A percentile compares a stretch with the other conserved stretches of the same genome.
Conservation (phyloP, 2,888 invertebrate genomes). For the Torymus aiolomorphi region DNA sequence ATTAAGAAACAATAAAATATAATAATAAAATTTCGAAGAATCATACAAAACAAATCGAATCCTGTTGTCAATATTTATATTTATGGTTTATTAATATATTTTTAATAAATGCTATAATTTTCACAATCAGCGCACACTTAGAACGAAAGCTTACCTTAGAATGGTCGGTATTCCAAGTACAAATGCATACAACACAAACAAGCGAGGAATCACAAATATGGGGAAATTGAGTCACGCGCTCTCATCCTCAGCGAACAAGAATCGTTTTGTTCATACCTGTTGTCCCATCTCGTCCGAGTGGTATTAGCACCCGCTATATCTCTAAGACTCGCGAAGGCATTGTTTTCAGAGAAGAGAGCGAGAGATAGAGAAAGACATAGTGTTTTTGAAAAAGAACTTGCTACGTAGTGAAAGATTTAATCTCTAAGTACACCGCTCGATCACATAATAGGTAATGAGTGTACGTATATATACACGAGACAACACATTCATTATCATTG, state of each 20-base stretch:
- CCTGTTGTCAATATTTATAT: too few species aligned
- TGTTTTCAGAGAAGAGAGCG: conserved; percentile 33
- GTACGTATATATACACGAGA: conserved; percentile 29
- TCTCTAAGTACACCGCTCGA: conserved; percentile 45
- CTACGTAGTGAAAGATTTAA: conserved; percentile 44
- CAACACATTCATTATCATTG: conserved; percentile 45
- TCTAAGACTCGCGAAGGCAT: conserved; percentile 35
- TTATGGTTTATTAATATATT: too few species aligned
- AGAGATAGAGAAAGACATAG: conserved; percentile 54
- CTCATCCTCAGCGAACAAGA: conserved; percentile 13
- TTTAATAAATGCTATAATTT: not conserved
- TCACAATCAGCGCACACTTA: conserved; percentile 38
- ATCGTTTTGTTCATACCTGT: conserved; percentile 22
- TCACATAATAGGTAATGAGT: conserved; percentile 34
- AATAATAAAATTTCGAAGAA: too few species aligned
- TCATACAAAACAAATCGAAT: too few species aligned
- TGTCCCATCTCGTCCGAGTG: conserved; percentile 21
- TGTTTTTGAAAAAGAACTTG: conserved; percentile 37
- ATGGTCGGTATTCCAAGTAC: conserved; percentile 7
- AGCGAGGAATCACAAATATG: conserved; percentile 40
- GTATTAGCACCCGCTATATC: conserved; percentile 12
- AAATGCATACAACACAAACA: conserved; percentile 20
- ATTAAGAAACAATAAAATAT: too few species aligned
- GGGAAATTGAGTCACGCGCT: conserved; percentile 44
- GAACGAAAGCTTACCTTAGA: conserved; percentile 44